These are phyloP conservation scores for Phanerotoma sp. DNA, from an alignment of 2,888 invertebrate genomes.

Conservation along the genomic window DNA sequence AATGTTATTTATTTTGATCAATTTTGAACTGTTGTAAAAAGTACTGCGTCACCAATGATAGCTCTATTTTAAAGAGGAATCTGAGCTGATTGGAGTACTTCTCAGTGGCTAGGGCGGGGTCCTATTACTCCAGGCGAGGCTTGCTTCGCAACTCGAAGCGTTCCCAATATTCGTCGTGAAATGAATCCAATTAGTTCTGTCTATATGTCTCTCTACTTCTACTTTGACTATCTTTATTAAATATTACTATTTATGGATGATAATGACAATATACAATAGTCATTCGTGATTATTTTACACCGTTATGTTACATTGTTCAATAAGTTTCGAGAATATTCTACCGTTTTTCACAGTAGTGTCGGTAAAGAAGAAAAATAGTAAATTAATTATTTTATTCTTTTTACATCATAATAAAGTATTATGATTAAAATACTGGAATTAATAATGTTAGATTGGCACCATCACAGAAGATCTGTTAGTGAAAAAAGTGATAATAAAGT, in stretches of 20 bases:
- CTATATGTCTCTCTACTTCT: neutral
- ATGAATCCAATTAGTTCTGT: constrained; percentile 6
- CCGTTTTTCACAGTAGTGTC: no score
- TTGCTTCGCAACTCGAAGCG: neutral
- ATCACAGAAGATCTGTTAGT: constrained; percentile 4
- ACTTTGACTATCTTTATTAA: neutral
- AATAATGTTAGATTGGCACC: neutral
- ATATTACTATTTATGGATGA: neutral
- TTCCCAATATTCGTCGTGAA: constrained; percentile 2
- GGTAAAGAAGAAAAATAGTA: constrained; percentile 1
- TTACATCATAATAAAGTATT: no score
- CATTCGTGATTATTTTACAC: neutral
- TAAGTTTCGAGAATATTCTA: neutral
- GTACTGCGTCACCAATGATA: neutral
- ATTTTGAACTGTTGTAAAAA: no score
- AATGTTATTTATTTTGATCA: no score
- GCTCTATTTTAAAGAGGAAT: no score
- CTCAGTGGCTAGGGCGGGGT: constrained; percentile 12
- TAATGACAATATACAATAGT: no score
- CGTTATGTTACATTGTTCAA: neutral
- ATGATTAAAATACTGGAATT: neutral
- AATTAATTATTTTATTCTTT: neutral
- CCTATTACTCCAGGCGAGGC: neutral
- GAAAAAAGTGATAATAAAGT: constrained; percentile 10
- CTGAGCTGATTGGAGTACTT: constrained; percentile 3